phyloP scores from a whole-genome alignment of 2,113 vertebrate genomes.

The Eonycteris spelaea region DNA sequence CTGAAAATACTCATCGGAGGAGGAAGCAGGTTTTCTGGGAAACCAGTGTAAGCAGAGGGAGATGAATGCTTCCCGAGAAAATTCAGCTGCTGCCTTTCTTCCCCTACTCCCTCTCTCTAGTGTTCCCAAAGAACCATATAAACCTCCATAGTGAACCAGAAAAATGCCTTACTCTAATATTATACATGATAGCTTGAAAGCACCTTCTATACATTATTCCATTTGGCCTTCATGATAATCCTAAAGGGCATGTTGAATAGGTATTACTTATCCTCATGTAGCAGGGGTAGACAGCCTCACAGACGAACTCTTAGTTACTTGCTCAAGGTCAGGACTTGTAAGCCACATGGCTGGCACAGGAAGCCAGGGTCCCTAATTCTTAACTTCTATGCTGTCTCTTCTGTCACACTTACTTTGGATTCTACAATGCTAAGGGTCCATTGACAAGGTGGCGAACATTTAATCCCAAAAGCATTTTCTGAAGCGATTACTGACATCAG shows the following conservation, averaged over 20 bases:
- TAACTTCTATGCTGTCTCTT: not conserved
- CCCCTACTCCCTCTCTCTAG: not conserved
- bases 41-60: not conserved
- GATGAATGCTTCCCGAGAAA: not conserved
- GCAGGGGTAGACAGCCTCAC: not conserved
- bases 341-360: not conserved
- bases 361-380: not conserved
- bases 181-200: not conserved
- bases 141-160: not conserved
- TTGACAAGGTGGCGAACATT: not conserved
- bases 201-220: not conserved
- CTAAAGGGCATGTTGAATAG: not conserved
- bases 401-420: not conserved
- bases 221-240: not conserved
- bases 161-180: not conserved
- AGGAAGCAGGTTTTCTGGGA: not conserved
- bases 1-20: not conserved
- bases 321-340: not conserved
- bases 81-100: not conserved
- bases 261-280: not conserved
- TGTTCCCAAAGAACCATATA: not conserved
- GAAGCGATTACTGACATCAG: not conserved
- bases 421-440: not conserved
- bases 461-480: not conserved
- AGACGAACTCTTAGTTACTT: not conserved